These are phyloP conservation scores for Amphiprion ocellaris DNA, from an alignment of 2,113 vertebrate genomes.

Conservation along the genomic window DNA sequence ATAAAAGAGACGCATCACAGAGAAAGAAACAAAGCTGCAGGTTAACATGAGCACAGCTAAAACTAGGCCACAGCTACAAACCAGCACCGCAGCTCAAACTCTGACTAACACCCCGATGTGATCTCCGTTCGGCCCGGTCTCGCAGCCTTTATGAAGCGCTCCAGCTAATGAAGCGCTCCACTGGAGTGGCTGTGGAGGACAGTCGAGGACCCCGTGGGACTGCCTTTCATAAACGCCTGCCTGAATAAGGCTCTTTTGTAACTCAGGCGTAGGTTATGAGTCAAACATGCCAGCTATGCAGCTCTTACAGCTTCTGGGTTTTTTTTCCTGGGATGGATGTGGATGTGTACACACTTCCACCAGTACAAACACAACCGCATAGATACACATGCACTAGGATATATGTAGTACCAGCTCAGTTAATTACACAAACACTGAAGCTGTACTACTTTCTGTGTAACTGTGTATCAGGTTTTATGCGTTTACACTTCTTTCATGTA, in stretches of 20 bases:
- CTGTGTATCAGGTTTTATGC: too few relatives aligned
- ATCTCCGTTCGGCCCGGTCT: neutral
- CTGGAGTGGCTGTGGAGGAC: slow-evolving; percentile 58
- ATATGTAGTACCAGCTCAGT: neutral
- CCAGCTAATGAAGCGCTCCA: slow-evolving; percentile 43
- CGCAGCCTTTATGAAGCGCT: slow-evolving; percentile 26
- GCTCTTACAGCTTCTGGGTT: slow-evolving; percentile 12
- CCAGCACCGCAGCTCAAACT: neutral
- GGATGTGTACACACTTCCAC: neutral
- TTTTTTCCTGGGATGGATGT: slow-evolving; percentile 16
- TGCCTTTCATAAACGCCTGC: slow-evolving; percentile 63
- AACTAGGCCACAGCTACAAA: neutral
- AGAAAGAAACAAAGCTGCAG: neutral
- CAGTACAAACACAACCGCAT: slow-evolving; percentile 1
- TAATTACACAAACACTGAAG: neutral
- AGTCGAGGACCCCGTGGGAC: slow-evolving; percentile 56
- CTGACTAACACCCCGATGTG: slow-evolving; percentile 17
- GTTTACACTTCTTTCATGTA: too few relatives aligned
- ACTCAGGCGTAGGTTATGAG: slow-evolving; percentile 53
- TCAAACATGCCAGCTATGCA: slow-evolving; percentile 34
- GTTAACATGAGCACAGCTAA: neutral
- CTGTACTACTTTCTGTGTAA: neutral
- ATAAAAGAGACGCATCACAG: neutral
- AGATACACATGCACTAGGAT: neutral
- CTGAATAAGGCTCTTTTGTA: slow-evolving; percentile 53